A percentile compares a stretch with the other conserved stretches of the same genome.
Evolutionary conservation across 1,140 invertebrate genomes (phyloP).

Genomic region (Daktulosphaira vitifoliae): DNA sequence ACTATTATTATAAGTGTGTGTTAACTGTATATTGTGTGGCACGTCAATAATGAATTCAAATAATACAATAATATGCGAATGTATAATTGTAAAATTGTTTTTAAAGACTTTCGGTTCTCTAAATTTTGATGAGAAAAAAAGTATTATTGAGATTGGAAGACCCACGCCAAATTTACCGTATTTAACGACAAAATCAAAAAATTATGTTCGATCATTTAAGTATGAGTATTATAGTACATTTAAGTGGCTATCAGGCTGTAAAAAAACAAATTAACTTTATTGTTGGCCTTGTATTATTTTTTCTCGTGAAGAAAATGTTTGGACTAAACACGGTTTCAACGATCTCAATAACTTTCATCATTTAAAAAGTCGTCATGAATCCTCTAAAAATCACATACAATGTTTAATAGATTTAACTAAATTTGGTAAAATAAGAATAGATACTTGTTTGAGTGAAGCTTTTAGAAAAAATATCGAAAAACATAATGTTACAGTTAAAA

Average conservation of each 20-base stretch:
- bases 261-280: not conserved
- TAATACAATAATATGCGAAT: no score
- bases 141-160: constrained; percentile 1
- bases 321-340: not conserved
- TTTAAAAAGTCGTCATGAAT: constrained; percentile 8
- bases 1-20: no score
- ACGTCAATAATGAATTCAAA: no score
- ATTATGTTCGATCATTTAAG: not conserved
- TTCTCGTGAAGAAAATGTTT: not conserved
- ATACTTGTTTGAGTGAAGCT: not conserved
- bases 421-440: not conserved
- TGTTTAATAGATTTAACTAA: constrained; percentile 6
- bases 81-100: constrained; percentile 2
- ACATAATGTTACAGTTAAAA: not conserved
- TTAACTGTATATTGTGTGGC: no score
- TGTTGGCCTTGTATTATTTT: constrained; percentile 3
- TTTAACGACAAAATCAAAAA: not conserved
- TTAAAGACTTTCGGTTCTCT: not conserved
- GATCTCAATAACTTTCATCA: not conserved
- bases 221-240: not conserved
- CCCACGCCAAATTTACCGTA: not conserved
- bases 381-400: not conserved
- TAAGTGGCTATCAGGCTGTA: not conserved
- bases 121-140: not conserved
- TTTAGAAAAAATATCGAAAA: constrained; percentile 9